Evolutionary conservation across 1,140 invertebrate species (phyloP).

Genomic region (Aphelenchoides besseyi): DNA sequence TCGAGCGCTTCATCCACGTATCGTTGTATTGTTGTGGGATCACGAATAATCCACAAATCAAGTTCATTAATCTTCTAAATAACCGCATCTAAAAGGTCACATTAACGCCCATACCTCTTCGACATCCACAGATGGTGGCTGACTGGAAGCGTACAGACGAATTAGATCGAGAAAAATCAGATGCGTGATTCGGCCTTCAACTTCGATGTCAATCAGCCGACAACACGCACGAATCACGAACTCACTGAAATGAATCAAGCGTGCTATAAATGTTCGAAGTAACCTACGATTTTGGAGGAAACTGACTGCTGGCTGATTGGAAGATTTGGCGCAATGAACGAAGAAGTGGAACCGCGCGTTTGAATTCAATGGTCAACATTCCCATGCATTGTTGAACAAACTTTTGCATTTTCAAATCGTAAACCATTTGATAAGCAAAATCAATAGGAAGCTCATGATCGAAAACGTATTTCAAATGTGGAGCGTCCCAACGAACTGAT

Average conservation of each 20-base stretch:
- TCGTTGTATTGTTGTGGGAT: not conserved
- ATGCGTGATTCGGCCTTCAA: slow-evolving; percentile 21
- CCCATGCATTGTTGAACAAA: slow-evolving; percentile 29
- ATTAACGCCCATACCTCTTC: not conserved
- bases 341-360: slow-evolving; percentile 11
- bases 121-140: not conserved
- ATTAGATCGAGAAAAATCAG: slow-evolving; percentile 28
- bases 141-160: not conserved
- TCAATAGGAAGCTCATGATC: slow-evolving; percentile 25
- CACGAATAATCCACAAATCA: not conserved
- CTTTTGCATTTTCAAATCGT: slow-evolving; percentile 19
- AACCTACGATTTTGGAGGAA: slow-evolving; percentile 32
- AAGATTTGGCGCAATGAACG: slow-evolving; percentile 18
- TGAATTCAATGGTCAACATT: not conserved
- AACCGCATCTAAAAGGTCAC: not conserved
- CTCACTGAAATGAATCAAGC: slow-evolving; percentile 22
- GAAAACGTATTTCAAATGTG: slow-evolving; percentile 24
- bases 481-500: not conserved
- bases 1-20: not conserved
- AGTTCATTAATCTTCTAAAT: slow-evolving; percentile 6
- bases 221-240: slow-evolving; percentile 7
- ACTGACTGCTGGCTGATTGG: not conserved
- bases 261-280: not conserved
- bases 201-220: slow-evolving; percentile 21
- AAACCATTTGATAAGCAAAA: slow-evolving; percentile 31